Base-by-base conservation (phyloP, 2,113 vertebrate species). In the Aplodontia rufa region DNA sequence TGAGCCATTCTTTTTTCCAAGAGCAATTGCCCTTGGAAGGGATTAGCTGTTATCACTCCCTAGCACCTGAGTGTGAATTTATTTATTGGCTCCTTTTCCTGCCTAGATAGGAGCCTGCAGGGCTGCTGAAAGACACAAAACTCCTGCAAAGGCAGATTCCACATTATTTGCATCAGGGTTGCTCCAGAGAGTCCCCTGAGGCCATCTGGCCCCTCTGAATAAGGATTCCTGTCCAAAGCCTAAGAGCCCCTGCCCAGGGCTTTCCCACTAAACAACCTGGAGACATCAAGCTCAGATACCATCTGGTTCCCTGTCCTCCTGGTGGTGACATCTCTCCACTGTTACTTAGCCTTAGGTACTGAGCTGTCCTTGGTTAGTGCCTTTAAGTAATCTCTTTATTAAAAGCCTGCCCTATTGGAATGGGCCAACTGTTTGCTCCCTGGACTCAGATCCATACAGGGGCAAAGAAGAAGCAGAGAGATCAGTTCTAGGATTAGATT, bases 21-120 rank as follows among this genome's bases (percentile, higher is more conserved):
- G 82, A 89, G 81, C 95, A 96, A 95, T 90, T 91, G 84, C 87
- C 90, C 93, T 96, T 80, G 47, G 84, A 96, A 95, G 76, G 95
- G 92, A 96, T 96, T 96, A 97, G 76, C 90, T 93, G 85, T 96
- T 97, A 94, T 96, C 95, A 96, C 80, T 96, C 76, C 86, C 53
- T 53, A 93, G 87, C 95, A 96, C 96, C 87, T 93, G 91, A 76
- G 55, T 92, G 87, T 82, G 80, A 96, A 92, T 96, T 93, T 94
- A 91, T 96, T 97, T 95, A 92, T 92, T 95, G 92, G 79, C 51
- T 78, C 74, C 66, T 66, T 87, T 94, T 96, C 71, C 93, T 96
- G 51, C 92, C 84, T 84, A 81, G 80, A 91, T 62, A 94, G 93
- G 79, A 97, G 92, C 71, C 66, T 90, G 62, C 58, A 14, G 62